Base-by-base conservation (phyloP, 2,113 vertebrate genomes). In the Urocitellus parryii region DNA sequence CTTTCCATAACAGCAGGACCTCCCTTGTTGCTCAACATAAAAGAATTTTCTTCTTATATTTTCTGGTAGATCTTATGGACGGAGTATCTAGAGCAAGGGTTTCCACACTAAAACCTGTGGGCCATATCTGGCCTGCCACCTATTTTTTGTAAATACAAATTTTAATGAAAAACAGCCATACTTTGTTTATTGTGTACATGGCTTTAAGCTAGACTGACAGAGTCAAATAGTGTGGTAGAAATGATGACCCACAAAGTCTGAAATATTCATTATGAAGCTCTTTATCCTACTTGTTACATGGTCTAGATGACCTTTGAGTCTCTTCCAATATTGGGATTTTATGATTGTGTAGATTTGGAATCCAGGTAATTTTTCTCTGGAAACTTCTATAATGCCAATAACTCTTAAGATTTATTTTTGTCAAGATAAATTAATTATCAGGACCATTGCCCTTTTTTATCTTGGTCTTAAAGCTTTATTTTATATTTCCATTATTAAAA, bases 311-410 rank as follows among this genome's bases (percentile, higher is more conserved):
- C 1, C 16, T 91, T 92, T 93, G 1, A 0, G 14, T 10, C 48
- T 17, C 39, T 90, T 81, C 56, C 22, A 68, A 73, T 45, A 90
- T 9, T 56, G 14, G 51, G 27, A 91, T 58, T 93, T 96, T 96
- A 42, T 95, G 79, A 37, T 37, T 83, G 8, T 82, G 45, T 73
- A 18, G 88, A 91, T 91, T 63, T 93, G 27, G 29, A 94, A n/a
- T 95, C n/a, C 6, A 70, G 7, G 39, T 61, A 3, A 92, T 42
- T 82, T 88, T 88, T n/a, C 29, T 94, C n/a, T 88, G 32, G 78
- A 88, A 82, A 63, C 2, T 22, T 79, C 73, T 96, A 45, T 4
- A 78, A 81, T 74, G 25, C 8, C 27, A 77, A 72, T 39, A 78
- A 25, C 8, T 51, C 5, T 94, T 90, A 79, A 74, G 20, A 82